Base-by-base conservation (phyloP, 2,888 invertebrate species). In the Epinotia bilunana region DNA sequence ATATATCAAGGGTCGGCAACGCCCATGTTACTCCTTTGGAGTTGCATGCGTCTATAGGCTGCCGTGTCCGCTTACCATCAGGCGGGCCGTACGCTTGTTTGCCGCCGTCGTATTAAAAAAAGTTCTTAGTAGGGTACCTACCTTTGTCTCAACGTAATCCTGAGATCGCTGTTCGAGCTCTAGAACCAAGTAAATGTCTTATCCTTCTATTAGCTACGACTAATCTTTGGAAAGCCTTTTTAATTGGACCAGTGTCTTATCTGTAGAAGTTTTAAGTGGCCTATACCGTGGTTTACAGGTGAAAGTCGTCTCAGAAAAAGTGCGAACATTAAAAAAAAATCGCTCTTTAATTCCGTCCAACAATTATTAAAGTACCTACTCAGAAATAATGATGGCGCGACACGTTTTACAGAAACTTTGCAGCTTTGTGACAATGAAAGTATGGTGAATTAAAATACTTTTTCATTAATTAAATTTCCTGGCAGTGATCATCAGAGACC, bases 211-310 rank as follows among this genome's bases (percentile, higher is more conserved):
- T 49, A 55, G 28, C 65, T 46, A 39, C 73, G 23, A 9, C 61
- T 61, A 67, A 53, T 68, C 61, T 33, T 62, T 43, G n/a, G 43
- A 61, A 55, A 62, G 61, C 67, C 62, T 68, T 73, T 64, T 73
- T 68, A 73, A 73, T 73, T 73, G 67, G 28, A 55, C n/a, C 53
- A 39, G 18, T 70, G 6, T 70, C 43, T 43, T 62, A 53, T 68
- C 67, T 55, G 16, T 49, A 53, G 63, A 28, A 23, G 20, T 16
- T 73, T 5, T 61, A 16, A 61, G 49, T 53, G 28, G 9, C 28
- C 9, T 13, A 20, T 12, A 4, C 43, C 4, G 33, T 33, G 33
- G 18, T 49, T 58, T 23, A 46, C 33, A 61, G 60, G 33, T 18
- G 39, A n/a, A 53, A 33, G 33, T 13, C 13, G 13, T 23, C 16